phyloP scores from a whole-genome alignment of 1,140 invertebrate species.

The Pemphigus obesinymphae region DNA sequence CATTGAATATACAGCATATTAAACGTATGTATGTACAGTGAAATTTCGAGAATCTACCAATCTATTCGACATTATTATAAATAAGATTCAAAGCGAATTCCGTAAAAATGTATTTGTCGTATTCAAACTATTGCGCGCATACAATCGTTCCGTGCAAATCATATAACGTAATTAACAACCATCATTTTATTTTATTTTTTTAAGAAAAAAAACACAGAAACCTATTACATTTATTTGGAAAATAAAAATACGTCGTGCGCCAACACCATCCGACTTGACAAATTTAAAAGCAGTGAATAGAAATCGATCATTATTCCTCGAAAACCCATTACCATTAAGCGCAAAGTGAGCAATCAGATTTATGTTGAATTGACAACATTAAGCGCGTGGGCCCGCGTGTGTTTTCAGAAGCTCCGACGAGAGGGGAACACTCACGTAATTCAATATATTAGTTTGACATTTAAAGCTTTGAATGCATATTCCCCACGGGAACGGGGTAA shows the following conservation, averaged over 20 bases:
- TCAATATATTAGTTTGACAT: conserved; percentile 42
- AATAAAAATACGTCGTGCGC: background rate
- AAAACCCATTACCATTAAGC: conserved; percentile 5
- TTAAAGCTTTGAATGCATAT: conserved; percentile 38
- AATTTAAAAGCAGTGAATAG: background rate
- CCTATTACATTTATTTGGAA: background rate
- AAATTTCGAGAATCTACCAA: background rate
- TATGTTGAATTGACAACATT: conserved; percentile 39
- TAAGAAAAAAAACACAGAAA: background rate
- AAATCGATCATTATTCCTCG: conserved; percentile 11
- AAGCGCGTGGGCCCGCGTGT: background rate
- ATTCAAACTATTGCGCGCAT: background rate
- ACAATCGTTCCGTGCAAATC: background rate
- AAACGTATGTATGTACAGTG: background rate
- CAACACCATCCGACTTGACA: background rate
- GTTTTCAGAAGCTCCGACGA: conserved; percentile 17
- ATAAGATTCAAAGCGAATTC: background rate
- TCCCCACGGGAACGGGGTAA: conserved; percentile 40
- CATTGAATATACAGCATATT: background rate
- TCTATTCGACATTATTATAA: background rate
- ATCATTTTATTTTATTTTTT: background rate
- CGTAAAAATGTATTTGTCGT: background rate
- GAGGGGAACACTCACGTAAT: conserved; percentile 27
- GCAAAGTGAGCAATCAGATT: conserved; percentile 31
- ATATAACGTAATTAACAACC: background rate